Base-by-base conservation (phyloP, 2,888 invertebrate species). In the Pheosia gnoma region DNA sequence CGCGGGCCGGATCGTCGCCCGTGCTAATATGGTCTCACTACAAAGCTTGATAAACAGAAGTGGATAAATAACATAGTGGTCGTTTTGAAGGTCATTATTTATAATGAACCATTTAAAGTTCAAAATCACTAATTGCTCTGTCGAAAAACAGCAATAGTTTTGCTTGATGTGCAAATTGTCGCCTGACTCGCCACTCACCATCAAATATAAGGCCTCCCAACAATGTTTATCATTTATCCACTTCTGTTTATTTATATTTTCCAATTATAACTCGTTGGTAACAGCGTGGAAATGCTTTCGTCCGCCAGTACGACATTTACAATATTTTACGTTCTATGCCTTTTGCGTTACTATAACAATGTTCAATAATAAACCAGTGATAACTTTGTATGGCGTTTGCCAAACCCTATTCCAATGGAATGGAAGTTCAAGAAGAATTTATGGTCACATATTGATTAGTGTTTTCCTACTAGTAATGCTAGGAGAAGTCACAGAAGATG, bases 1-100 rank as follows among this genome's bases (percentile, higher is more conserved):
- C 96, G 99, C 68, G 96, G 96, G 0, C 97, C 96, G 66, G 99
- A 99, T 88, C 96, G 96, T 80, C 96, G 98, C 74, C 96, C 95
- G 61, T 97, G 98, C 94, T 98, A 96, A 80, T 61, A 13, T 25
- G 41, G 58, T 54, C 60, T 53, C 25, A 62, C 36, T 58, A 59
- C 7, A 58, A 61, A 51, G 25, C 25, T 25, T 57, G 25, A n/a
- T 62, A 67, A 67, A 37, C 60, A 65, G 67, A 63, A 74, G 63
- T 76, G 69, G 70, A 8, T 39, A 13, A 63, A 57, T 9, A 8
- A 3, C 1, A 43, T 43, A 0, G 9, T 41, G 41, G 6, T 7
- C 39, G 39, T 39, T 39, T 39, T 39, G 5, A 39, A 43, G 43
- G 43, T 43, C 43, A 43, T 43, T 43, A 9, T 8, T 9, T 0